Conservation (phyloP, 2,113 vertebrate genomes). For the Phycodurus eques region DNA sequence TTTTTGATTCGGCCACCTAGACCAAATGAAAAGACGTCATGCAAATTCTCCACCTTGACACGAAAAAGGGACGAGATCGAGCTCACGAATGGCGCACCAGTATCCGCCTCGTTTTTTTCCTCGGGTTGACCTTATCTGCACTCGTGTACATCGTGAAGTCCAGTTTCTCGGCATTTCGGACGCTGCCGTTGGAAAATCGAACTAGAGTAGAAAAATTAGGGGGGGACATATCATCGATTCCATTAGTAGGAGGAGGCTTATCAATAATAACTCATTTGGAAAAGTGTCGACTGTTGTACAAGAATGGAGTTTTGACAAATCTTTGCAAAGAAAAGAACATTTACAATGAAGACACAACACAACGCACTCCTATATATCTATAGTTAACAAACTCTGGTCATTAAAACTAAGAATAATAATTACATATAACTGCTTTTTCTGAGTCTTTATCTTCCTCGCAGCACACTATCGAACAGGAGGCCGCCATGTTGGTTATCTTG, state of each 20-base stretch:
- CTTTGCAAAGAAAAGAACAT: neutral
- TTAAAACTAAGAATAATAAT: neutral
- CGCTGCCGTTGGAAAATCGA: slow-evolving; percentile 85
- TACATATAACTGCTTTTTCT: slow-evolving; percentile 68
- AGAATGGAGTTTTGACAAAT: neutral
- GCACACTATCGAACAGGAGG: slow-evolving; percentile 54
- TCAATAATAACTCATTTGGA: neutral
- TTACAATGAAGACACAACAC: neutral
- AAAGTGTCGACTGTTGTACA: neutral
- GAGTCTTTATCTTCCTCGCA: slow-evolving; percentile 54
- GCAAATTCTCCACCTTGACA: neutral
- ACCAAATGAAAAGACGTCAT: slow-evolving; percentile 1
- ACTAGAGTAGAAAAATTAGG: slow-evolving; percentile 67
- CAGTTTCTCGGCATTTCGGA: slow-evolving; percentile 70
- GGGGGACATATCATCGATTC: too few species aligned
- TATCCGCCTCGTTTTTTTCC: slow-evolving; percentile 77
- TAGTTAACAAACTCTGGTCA: rapidly evolving
- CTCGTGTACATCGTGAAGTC: slow-evolving; percentile 78
- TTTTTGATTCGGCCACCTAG: slow-evolving; percentile 85
- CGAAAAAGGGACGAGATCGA: neutral
- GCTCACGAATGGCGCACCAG: slow-evolving; percentile 70
- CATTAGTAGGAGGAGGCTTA: neutral
- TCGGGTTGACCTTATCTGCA: slow-evolving; percentile 74
- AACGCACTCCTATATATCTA: rapidly evolving
- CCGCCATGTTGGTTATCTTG: slow-evolving; percentile 62